Conservation (phyloP, 2,888 invertebrate genomes). For the Eurytoma adleriae region DNA sequence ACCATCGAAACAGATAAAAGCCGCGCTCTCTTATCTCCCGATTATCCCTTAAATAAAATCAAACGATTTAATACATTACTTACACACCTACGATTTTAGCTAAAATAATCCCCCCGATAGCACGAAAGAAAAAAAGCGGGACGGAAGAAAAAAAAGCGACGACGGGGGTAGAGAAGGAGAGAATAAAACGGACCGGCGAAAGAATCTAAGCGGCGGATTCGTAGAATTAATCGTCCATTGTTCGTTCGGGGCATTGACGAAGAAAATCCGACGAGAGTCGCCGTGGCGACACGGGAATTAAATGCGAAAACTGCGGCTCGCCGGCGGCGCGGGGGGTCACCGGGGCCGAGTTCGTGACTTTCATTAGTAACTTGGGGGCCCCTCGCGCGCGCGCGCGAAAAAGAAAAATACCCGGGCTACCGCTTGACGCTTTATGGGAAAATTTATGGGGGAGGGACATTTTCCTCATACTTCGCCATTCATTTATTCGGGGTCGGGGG, state of each 20-base stretch:
- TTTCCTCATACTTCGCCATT: neutral
- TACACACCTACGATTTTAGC: neutral
- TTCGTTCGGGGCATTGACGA: conserved; percentile 10
- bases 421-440: conserved; percentile 27
- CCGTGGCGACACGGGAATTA: conserved; percentile 36
- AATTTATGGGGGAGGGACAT: conserved; percentile 6
- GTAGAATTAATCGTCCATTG: conserved; percentile 33
- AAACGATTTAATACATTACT: no score
- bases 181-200: no score
- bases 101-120: neutral
- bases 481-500: neutral
- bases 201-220: neutral
- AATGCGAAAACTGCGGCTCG: conserved; percentile 32
- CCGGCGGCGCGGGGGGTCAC: conserved; percentile 28
- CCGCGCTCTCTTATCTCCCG: no score
- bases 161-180: no score
- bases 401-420: conserved; percentile 18
- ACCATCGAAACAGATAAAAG: no score
- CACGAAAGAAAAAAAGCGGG: neutral
- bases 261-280: conserved; percentile 30
- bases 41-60: no score
- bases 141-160: neutral
- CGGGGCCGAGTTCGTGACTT: conserved; percentile 47
- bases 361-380: conserved; percentile 25
- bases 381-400: neutral